Conservation (phyloP, 2,113 vertebrate species). For the Pluvianellus socialis region DNA sequence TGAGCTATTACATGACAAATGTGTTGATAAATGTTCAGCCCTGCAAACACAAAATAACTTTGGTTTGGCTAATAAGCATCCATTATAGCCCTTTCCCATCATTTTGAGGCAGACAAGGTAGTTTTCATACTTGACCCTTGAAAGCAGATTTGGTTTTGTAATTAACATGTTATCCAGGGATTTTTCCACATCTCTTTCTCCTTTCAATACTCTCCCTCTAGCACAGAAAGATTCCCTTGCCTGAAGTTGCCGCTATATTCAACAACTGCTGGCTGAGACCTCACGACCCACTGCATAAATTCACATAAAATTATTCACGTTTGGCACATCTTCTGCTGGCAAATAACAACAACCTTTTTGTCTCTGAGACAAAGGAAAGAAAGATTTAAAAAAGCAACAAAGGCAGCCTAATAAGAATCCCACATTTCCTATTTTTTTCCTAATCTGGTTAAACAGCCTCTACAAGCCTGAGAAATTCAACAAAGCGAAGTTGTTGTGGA, state of each 20-base stretch:
- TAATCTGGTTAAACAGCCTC: slow-evolving; percentile 1
- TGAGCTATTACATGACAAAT: slow-evolving; percentile 1
- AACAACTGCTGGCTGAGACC: slow-evolving; percentile 46
- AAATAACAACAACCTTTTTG: slow-evolving; percentile 43
- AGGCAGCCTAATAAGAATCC: slow-evolving; percentile 25
- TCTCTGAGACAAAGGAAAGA: slow-evolving; percentile 36
- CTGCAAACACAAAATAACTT: slow-evolving; percentile 44
- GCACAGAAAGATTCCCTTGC: slow-evolving; percentile 36
- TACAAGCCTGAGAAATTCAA: slow-evolving; percentile 8
- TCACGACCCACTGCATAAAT: slow-evolving; percentile 8
- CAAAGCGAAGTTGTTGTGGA: not conserved
- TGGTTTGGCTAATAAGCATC: slow-evolving; percentile 21
- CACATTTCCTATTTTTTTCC: slow-evolving; percentile 4
- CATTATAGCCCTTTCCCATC: not conserved
- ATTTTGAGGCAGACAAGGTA: slow-evolving; percentile 4
- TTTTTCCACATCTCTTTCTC: slow-evolving; percentile 30
- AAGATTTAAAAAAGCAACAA: slow-evolving; percentile 23
- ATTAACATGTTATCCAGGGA: slow-evolving; percentile 36
- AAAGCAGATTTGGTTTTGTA: slow-evolving; percentile 42
- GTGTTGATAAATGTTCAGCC: not conserved
- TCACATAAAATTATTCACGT: slow-evolving; percentile 45
- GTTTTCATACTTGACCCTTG: slow-evolving; percentile 31
- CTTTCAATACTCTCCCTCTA: not conserved
- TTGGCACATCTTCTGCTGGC: slow-evolving; percentile 44
- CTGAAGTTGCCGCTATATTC: slow-evolving; percentile 34